A percentile compares a stretch with the other conserved stretches of the same genome.
phyloP scores from a whole-genome alignment of 1,140 invertebrate genomes.

The Drosophila ercepeae region DNA sequence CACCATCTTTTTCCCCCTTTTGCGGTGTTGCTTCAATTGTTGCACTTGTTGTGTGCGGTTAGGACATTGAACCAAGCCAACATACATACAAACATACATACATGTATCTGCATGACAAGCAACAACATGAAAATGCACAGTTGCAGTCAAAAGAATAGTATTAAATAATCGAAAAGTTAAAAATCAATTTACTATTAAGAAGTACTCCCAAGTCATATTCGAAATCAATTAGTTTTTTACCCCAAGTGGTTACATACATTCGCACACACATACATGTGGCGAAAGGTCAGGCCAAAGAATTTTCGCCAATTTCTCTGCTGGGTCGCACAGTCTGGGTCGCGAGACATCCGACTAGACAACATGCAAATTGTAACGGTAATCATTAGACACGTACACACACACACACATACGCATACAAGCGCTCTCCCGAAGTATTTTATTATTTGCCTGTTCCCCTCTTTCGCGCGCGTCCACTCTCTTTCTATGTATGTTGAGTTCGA shows the following conservation, averaged over 20 bases:
- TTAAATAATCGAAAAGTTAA: not conserved
- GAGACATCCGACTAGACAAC: slow-evolving; percentile 76
- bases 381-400: slow-evolving; percentile 58
- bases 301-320: slow-evolving; percentile 71
- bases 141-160: slow-evolving; percentile 5
- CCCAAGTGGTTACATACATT: not conserved
- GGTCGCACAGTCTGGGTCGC: slow-evolving; percentile 76
- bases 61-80: slow-evolving; percentile 70
- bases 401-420: slow-evolving; percentile 43
- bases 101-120: slow-evolving; percentile 18
- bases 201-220: no score
- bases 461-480: slow-evolving; percentile 21
- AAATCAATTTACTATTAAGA: no score
- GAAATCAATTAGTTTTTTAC: no score
- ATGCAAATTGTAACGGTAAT: slow-evolving; percentile 80
- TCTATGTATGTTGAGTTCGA: slow-evolving; percentile 68
- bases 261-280: slow-evolving; percentile 9
- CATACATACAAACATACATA: not conserved
- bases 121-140: slow-evolving; percentile 24
- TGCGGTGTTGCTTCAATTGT: slow-evolving; percentile 46
- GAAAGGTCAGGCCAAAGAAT: slow-evolving; percentile 68
- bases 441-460: slow-evolving; percentile 56
- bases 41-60: slow-evolving; percentile 75
- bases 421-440: slow-evolving; percentile 40
- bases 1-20: slow-evolving; percentile 23